phyloP scores from a whole-genome alignment of 2,113 vertebrate genomes.

The Leucosticte australis region DNA sequence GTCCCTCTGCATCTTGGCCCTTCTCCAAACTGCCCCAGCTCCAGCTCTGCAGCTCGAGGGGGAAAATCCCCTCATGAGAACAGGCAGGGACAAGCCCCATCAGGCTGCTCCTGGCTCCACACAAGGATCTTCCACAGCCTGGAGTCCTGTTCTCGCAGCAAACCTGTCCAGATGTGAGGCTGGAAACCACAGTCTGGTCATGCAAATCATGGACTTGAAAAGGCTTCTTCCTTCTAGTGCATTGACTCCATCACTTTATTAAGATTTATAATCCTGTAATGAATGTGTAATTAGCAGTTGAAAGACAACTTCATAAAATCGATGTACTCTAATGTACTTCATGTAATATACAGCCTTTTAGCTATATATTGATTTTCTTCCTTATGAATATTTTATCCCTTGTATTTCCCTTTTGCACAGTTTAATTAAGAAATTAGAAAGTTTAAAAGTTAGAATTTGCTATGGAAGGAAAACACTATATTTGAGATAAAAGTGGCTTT shows the following conservation, averaged over 20 bases:
- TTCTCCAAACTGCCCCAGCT: background rate
- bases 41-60: background rate
- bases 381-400: background rate
- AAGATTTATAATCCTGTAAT: slow-evolving; percentile 2
- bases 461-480: background rate
- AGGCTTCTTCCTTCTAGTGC: background rate
- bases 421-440: slow-evolving; percentile 4
- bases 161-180: background rate
- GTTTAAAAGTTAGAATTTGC: background rate
- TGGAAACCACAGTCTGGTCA: background rate
- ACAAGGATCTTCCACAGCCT: background rate
- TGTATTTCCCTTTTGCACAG: background rate
- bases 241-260: background rate
- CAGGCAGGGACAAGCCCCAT: background rate
- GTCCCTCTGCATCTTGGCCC: background rate
- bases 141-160: background rate
- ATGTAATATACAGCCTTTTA: background rate
- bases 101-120: background rate
- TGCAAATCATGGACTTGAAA: background rate
- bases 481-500: background rate
- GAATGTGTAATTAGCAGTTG: slow-evolving; percentile 29
- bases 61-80: background rate
- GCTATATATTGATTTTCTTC: slow-evolving; percentile 9
- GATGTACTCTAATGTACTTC: background rate
- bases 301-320: slow-evolving; percentile 26